Percentiles rank a stretch among this genome's conserved stretches.
Evolutionary conservation across 2,888 invertebrate species (phyloP).

Genomic region (Nomada fabriciana): DNA sequence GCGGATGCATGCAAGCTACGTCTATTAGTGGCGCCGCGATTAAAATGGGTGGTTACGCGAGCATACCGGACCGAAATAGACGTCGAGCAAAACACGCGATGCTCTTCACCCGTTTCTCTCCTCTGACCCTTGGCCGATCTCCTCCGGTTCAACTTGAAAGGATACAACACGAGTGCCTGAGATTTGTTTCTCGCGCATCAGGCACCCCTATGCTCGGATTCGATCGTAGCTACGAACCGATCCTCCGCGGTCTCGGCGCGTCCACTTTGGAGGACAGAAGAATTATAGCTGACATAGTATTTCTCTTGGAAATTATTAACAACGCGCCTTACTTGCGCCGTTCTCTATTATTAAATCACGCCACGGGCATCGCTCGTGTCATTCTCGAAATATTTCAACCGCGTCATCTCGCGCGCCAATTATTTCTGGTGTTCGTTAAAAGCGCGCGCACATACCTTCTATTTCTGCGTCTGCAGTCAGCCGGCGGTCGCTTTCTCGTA

Average conservation of each 20-base stretch:
- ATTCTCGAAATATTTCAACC: slow-evolving; percentile 56
- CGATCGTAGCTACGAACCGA: no score
- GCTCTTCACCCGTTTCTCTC: slow-evolving; percentile 26
- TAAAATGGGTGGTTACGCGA: slow-evolving; percentile 79
- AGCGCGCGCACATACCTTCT: slow-evolving; percentile 34
- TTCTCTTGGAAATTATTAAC: not conserved
- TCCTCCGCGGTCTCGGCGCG: no score
- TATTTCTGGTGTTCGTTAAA: slow-evolving; percentile 66
- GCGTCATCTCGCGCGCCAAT: slow-evolving; percentile 56
- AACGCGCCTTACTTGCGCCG: not conserved
- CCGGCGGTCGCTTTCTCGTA: slow-evolving; percentile 5
- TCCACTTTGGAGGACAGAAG: no score
- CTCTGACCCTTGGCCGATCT: not conserved
- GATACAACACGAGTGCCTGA: no score
- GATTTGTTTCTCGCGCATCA: no score
- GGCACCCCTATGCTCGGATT: no score
- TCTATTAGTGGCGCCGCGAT: slow-evolving; percentile 73
- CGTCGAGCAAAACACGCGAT: slow-evolving; percentile 75
- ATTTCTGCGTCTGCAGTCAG: slow-evolving; percentile 49
- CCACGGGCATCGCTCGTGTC: slow-evolving; percentile 31
- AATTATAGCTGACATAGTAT: no score
- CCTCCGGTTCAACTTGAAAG: not conserved
- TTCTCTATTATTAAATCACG: slow-evolving; percentile 41
- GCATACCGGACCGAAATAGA: slow-evolving; percentile 78
- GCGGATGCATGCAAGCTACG: slow-evolving; percentile 53